Evolutionary conservation across 2,797 vertebrate genomes (phyloP), one percentile per base, ranked within the genome.

Genomic region (Alosa sapidissima): DNA sequence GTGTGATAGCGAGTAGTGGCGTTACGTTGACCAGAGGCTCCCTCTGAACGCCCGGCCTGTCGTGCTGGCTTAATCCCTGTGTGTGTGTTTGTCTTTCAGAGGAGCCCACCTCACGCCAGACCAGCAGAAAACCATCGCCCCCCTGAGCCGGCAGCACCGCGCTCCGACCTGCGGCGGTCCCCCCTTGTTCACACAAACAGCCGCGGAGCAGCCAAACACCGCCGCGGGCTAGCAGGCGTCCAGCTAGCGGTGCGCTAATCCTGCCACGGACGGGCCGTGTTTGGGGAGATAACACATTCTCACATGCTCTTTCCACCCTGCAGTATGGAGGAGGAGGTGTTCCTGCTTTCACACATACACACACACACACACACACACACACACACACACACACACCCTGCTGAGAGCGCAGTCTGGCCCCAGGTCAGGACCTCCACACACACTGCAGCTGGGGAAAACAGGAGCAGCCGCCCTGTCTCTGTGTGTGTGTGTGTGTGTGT

Each of bases 251-350:
- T 9, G n/a, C 9, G 48, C 52, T 21, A 58, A 82, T 58, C 62
- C 62, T 36, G 62, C 62, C 2, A 24, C 62, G 10, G 62, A 9
- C 9, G 60, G n/a, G 24, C 5, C 2, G 21, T 62, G 60, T 62
- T 62, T 68, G 62, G 62, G 62, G 62, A 33, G 62, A 68, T 68
- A 33, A 68, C 62, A 68, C 13, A 33, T 68, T 68, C 62, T 68
- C 28, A 68, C 62, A 65, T 24, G 28, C 60, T 24, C 60, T 65
- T 58, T 58, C 1, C 55, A 41, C 55, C 55, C 19, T 52, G 3
- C 55, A 58, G 55, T 11, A 51, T 0, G 54, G 54, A 14, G n/a
- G 8, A 24, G 19, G 58, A 60, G 60, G 60, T 65, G 60, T 65
- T 65, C 60, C 60, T 28, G 60, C 24, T 7, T 65, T 0, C 60